phyloP scores from a whole-genome alignment of 2,797 vertebrate species.

The Oceanodroma leucorhoa region DNA sequence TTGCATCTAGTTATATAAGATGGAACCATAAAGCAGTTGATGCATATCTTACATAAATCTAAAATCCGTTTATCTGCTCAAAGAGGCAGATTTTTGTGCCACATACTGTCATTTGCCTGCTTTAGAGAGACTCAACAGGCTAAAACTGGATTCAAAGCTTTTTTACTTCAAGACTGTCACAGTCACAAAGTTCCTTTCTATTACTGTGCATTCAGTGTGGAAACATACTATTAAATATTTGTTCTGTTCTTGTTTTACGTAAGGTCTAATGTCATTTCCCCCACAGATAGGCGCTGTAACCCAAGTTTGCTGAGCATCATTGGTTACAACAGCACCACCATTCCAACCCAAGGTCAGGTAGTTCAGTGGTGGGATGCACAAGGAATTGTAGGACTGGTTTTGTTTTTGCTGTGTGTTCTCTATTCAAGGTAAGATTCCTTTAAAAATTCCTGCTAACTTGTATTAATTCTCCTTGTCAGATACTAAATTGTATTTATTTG shows the following conservation, averaged over 20 bases:
- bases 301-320: constrained; percentile 95
- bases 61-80: background rate
- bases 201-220: background rate
- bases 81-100: background rate
- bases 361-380: constrained; percentile 99
- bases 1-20: background rate
- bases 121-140: background rate
- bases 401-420: constrained; percentile 95
- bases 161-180: background rate
- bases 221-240: background rate
- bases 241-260: background rate
- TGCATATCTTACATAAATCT: background rate
- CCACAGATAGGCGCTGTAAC: constrained; percentile 90
- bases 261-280: background rate
- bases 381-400: constrained; percentile 92
- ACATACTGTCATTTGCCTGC: background rate
- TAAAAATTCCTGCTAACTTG: background rate
- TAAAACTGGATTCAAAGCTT: background rate
- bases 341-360: constrained; percentile 79
- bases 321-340: constrained; percentile 87
- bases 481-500: background rate
- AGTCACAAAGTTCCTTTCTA: background rate
- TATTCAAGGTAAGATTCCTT: constrained; percentile 89
- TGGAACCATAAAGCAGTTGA: background rate
- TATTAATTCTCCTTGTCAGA: background rate